Conservation (phyloP, 2,113 vertebrate genomes). For the Tragelaphus imberbis region DNA sequence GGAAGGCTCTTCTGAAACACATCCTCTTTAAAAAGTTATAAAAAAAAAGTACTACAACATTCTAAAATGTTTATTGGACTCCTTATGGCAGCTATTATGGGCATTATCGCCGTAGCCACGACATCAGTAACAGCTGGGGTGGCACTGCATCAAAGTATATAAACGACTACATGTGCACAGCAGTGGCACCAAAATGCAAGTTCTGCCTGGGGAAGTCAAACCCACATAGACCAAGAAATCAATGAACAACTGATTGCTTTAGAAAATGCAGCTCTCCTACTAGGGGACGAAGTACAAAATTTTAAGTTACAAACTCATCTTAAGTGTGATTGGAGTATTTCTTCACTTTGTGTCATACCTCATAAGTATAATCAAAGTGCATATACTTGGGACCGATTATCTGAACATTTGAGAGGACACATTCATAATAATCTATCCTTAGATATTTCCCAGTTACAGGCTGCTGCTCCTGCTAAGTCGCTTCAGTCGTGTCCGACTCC, state of each 20-base stretch:
- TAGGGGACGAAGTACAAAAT: background rate
- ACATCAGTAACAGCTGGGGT: accelerated
- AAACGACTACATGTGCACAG: background rate
- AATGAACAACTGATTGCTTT: background rate
- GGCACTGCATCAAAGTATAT: background rate
- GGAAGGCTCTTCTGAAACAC: background rate
- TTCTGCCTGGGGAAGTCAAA: background rate
- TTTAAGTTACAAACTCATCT: background rate
- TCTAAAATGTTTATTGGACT: background rate
- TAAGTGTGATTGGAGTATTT: background rate
- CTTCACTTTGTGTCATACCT: background rate
- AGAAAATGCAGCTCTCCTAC: background rate
- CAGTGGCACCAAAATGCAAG: background rate
- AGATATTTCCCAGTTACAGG: background rate
- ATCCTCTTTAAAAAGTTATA: background rate
- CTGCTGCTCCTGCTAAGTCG: too few relatives aligned
- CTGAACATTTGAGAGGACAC: background rate
- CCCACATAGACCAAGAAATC: background rate
- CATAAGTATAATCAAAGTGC: background rate
- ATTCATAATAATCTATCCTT: background rate
- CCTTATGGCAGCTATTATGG: background rate
- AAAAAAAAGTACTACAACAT: background rate
- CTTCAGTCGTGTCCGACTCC: too few relatives aligned
- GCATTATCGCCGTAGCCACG: background rate
- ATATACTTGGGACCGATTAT: background rate